Conservation (phyloP, 1,140 invertebrate genomes). For the Anthonomus grandis region DNA sequence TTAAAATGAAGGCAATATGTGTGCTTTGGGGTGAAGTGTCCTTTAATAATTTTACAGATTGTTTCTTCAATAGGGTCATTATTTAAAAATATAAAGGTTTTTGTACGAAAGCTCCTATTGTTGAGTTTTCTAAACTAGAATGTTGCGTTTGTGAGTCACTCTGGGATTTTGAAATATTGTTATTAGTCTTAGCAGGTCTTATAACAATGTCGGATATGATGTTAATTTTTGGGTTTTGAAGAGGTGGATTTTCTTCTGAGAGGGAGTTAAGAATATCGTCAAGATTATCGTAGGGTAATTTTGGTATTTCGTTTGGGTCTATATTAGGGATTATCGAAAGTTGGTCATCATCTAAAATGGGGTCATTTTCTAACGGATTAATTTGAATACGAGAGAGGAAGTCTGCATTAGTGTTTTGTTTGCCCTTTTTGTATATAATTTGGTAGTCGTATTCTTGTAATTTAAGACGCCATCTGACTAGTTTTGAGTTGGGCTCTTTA, state of each 20-base stretch:
- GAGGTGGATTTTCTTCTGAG: not conserved
- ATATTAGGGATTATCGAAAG: constrained; percentile 7
- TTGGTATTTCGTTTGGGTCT: not conserved
- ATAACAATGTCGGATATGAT: not conserved
- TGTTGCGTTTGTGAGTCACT: not conserved
- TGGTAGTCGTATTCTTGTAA: no score
- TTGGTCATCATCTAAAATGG: not conserved
- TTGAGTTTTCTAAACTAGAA: constrained; percentile 3
- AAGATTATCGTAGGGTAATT: not conserved
- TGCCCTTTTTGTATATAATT: no score
- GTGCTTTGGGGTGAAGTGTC: constrained; percentile 1
- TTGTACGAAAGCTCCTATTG: not conserved
- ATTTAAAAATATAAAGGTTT: constrained; percentile 3
- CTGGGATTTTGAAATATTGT: not conserved
- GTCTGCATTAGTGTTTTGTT: no score
- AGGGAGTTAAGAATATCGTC: not conserved
- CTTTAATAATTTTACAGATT: constrained; percentile 2
- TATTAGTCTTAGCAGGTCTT: not conserved
- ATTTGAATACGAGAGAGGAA: constrained; percentile 6
- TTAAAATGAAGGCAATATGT: constrained; percentile 10
- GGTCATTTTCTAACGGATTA: constrained; percentile 1
- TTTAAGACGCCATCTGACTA: no score
- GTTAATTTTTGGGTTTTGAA: not conserved
- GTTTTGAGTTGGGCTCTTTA: no score
- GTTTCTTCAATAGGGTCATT: not conserved